Percentiles rank a stretch among this genome's conserved stretches.
Conservation (phyloP, 1,140 invertebrate species). For the Megalopta genalis region DNA sequence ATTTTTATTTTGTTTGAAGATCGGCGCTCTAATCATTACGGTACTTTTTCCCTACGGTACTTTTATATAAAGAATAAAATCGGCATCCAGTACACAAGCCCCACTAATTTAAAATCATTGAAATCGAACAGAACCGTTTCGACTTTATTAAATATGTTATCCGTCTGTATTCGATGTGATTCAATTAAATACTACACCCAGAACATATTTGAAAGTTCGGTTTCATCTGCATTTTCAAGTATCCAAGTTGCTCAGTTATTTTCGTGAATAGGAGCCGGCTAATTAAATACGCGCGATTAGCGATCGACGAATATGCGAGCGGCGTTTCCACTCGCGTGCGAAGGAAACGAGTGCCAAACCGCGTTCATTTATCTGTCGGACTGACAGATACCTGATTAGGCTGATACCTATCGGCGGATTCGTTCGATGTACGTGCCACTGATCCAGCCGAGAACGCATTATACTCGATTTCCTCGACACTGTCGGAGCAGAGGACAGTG, state of each 20-base stretch:
- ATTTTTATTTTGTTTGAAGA: no score
- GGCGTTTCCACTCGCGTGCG: background rate
- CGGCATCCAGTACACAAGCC: no score
- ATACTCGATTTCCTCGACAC: background rate
- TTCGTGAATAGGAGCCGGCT: background rate
- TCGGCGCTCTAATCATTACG: no score
- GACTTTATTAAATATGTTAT: no score
- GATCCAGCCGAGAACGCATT: slow-evolving; percentile 20
- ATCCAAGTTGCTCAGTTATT: background rate
- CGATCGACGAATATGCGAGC: background rate
- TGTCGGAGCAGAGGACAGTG: background rate
- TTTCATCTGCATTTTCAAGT: background rate
- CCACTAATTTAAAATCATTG: no score
- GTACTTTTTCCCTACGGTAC: no score
- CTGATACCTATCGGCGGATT: slow-evolving; percentile 39
- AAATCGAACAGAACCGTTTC: no score
- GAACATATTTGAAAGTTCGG: background rate
- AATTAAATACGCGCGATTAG: background rate
- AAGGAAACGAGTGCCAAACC: background rate
- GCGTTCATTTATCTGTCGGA: slow-evolving; percentile 27
- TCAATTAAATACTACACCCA: no score
- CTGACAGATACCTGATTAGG: slow-evolving; percentile 44
- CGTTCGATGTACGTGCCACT: slow-evolving; percentile 45
- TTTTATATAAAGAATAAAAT: no score
- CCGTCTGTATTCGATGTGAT: no score